Percentiles rank a stretch among this genome's conserved stretches.
phyloP scores from a whole-genome alignment of 2,797 vertebrate genomes.

The Pseudochromis fuscus region DNA sequence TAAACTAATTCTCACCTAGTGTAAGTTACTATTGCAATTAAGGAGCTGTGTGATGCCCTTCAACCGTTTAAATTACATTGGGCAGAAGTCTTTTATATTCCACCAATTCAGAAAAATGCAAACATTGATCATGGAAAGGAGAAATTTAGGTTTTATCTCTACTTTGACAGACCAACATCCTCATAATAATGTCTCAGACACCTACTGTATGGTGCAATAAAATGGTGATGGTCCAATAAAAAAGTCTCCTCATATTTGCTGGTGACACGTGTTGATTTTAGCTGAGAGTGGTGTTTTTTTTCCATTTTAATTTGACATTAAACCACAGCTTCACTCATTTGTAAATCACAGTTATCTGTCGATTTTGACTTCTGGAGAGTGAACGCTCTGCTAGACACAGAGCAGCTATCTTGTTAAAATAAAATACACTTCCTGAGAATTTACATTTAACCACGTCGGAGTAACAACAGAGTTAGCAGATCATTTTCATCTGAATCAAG shows the following conservation, averaged over 20 bases:
- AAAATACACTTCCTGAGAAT: constrained; percentile 71
- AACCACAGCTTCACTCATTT: not conserved
- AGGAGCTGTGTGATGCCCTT: constrained; percentile 13
- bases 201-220: constrained; percentile 2
- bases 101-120: constrained; percentile 38
- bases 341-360: not conserved
- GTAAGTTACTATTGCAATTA: constrained; percentile 3
- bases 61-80: not conserved
- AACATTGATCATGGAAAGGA: constrained; percentile 29
- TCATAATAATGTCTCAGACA: not conserved
- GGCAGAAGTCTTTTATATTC: not conserved
- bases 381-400: not conserved
- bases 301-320: not conserved
- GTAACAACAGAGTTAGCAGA: constrained; percentile 47
- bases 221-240: not conserved
- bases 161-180: constrained; percentile 6
- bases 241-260: constrained; percentile 6
- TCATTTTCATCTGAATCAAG: constrained; percentile 48
- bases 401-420: constrained; percentile 39
- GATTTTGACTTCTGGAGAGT: constrained; percentile 7
- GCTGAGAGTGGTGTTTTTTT: not conserved
- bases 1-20: constrained; percentile 1
- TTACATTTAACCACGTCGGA: constrained; percentile 42
- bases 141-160: constrained; percentile 4
- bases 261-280: not conserved